Conservation (phyloP, 2,113 vertebrate species). For the Mustelus asterias region DNA sequence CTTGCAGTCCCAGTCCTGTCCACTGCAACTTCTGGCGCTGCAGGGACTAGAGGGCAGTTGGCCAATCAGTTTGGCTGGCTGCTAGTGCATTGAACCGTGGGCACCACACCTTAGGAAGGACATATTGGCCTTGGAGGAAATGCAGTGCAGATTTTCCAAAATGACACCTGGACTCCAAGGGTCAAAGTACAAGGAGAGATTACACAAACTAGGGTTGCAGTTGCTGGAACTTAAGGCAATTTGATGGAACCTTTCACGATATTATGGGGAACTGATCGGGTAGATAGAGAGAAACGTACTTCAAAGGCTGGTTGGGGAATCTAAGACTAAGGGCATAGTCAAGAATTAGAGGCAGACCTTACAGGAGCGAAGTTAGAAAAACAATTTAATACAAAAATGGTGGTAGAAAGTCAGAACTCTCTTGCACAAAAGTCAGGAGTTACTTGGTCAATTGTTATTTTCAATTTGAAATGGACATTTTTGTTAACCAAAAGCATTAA, state of each 20-base stretch:
- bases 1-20: too few species aligned
- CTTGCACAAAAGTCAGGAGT: not conserved
- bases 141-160: not conserved
- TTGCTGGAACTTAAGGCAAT: not conserved
- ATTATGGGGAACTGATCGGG: not conserved
- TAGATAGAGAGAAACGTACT: not conserved
- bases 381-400: not conserved
- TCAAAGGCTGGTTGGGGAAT: not conserved
- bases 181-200: not conserved
- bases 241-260: not conserved
- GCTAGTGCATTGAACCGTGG: not conserved
- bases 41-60: too few species aligned
- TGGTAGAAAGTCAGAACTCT: not conserved
- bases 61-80: too few species aligned
- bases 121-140: not conserved
- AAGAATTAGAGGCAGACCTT: not conserved
- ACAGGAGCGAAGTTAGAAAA: not conserved
- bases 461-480: not conserved
- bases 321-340: not conserved
- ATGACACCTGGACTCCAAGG: not conserved
- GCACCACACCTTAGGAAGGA: not conserved
- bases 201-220: not conserved
- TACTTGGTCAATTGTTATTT: not conserved
- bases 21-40: too few species aligned
- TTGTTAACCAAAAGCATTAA: not conserved